Evolutionary conservation across 2,888 invertebrate species (phyloP), one percentile per base, ranked within the genome.

Genomic region (Mimas tiliae): DNA sequence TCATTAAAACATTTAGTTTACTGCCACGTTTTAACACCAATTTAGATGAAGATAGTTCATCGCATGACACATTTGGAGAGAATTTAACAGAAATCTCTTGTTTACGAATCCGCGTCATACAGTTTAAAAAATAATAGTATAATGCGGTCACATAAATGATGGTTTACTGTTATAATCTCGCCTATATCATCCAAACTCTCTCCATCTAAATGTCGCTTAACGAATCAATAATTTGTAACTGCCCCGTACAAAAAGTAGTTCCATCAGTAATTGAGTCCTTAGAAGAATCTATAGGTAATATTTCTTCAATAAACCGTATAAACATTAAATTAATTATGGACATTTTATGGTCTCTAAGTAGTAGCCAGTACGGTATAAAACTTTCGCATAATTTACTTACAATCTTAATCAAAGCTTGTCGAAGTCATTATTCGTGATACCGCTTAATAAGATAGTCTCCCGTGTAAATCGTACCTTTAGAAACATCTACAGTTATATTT

Each of bases 361-460:
- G 58, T 38, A 42, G 42, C 19, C 19, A 38, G 19, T 42, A 42
- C 12, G 38, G 58, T 58, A 58, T 58, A 58, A 58, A 58, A 58
- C 58, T 58, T 58, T 58, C 58, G 58, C 58, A 42, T 42, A 58
- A 58, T 58, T 58, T 58, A 38, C 16, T 34, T 58, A 42, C 34
- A 38, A 58, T 58, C 42, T 58, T 58, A 58, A 58, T 58, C 19
- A 58, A 58, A 58, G 38, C 58, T 58, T 58, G 58, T 58, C 12
- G 58, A 38, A 58, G 58, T 58, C 38, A 58, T 58, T 55, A 55
- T 55, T 58, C 42, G 58, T 42, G 58, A 42, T 58, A 38, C 58
- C 19, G 12, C 42, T 27, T 58, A 58, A 58, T 58, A 58, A 58
- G 19, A 58, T 16, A 33, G 38, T 34, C 14, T 11, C n/a, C 19